A percentile compares a stretch with the other conserved stretches of the same genome.
phyloP scores from a whole-genome alignment of 2,888 invertebrate genomes.

The Tipula unca region DNA sequence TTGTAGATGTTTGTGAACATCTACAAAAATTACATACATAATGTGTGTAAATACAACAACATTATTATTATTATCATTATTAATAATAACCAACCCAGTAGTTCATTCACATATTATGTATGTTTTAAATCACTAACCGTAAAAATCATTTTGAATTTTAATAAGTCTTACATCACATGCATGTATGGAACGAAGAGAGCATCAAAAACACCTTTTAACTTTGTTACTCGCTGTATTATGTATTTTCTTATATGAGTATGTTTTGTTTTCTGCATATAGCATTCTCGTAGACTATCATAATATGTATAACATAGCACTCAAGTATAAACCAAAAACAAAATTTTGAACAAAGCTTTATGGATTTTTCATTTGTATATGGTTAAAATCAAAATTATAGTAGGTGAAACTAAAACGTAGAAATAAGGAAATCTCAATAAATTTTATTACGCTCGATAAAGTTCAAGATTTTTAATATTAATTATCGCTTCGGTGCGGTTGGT shows the following conservation, averaged over 20 bases:
- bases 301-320: not conserved
- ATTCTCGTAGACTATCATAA: no score
- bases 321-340: not conserved
- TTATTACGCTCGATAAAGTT: not conserved
- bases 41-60: not conserved
- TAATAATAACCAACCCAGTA: not conserved
- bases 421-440: not conserved
- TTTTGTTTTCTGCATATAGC: not conserved
- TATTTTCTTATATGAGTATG: not conserved
- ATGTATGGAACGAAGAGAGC: not conserved
- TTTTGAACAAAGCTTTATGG: not conserved
- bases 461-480: not conserved
- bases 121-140: not conserved
- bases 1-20: no score
- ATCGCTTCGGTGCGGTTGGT: not conserved
- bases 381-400: no score
- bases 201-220: not conserved
- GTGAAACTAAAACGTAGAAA: not conserved
- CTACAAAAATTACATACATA: no score
- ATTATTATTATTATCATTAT: not conserved
- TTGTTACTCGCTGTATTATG: no score
- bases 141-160: not conserved
- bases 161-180: not conserved
- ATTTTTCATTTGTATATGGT: not conserved
- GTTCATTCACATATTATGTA: conserved; percentile 14